Percentiles rank a stretch among this genome's conserved stretches.
phyloP scores from a whole-genome alignment of 2,113 vertebrate genomes.

The Microtus pennsylvanicus region DNA sequence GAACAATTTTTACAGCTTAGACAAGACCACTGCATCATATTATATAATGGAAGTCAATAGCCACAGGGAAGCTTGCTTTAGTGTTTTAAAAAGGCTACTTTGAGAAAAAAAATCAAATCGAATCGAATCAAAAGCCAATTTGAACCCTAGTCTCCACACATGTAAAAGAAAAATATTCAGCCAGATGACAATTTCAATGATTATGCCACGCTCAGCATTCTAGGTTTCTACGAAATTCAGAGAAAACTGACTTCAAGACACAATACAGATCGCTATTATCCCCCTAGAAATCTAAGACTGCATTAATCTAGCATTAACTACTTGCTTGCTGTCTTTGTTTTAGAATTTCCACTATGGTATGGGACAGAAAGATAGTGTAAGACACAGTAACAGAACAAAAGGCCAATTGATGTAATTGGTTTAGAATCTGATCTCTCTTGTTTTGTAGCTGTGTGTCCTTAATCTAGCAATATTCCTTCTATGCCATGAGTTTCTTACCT shows the following conservation, averaged over 20 bases:
- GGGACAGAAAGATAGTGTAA: conserved; percentile 26
- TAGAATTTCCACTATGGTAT: conserved; percentile 60
- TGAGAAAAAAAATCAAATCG: background rate
- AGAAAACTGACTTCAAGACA: conserved; percentile 29
- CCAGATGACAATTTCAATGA: background rate
- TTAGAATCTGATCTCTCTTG: conserved; percentile 22
- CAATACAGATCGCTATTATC: background rate
- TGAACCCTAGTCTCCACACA: conserved; percentile 12
- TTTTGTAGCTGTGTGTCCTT: conserved; percentile 44
- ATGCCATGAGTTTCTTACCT: background rate
- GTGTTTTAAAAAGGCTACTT: background rate
- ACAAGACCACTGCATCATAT: background rate
- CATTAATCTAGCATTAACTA: conserved; percentile 56
- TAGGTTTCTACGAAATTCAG: conserved; percentile 28
- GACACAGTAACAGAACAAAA: conserved; percentile 10
- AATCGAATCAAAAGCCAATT: background rate
- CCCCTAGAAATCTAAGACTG: background rate
- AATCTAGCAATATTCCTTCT: conserved; percentile 25
- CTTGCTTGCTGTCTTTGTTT: conserved; percentile 18
- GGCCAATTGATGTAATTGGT: conserved; percentile 37
- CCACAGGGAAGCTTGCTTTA: conserved; percentile 8
- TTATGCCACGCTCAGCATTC: conserved; percentile 30
- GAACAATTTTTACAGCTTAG: conserved; percentile 39
- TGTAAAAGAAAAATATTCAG: conserved; percentile 33
- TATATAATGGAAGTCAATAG: conserved; percentile 35